Base-by-base conservation (phyloP, 2,888 invertebrate species). In the Chouioia cunea region DNA sequence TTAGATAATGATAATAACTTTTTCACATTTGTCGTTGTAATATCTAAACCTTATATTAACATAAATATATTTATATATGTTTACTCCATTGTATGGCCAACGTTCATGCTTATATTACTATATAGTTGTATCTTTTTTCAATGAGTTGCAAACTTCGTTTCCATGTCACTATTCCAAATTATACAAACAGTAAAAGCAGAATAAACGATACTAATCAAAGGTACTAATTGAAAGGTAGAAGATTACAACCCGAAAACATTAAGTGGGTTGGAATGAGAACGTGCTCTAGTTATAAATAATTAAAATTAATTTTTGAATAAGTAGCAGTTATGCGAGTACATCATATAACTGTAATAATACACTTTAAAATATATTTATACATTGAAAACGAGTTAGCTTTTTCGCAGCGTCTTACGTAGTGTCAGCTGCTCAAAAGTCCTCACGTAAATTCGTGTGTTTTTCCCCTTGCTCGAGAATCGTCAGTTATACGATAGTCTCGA, bases 61-160 rank as follows among this genome's bases (percentile, higher is more conserved):
- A 71, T 77, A 81, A 75, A 74, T 79, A 75, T 77, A 77, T 78
- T 70, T 75, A 76, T 76, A 77, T 79, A 74, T 76, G 70, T 76
- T 80, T 82, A 82, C 81, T 82, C 82, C 82, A 83, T 83, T 82
- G 82, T 83, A 85, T 83, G 84, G 84, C 83, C 83, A 84, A 85
- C 82, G 83, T 84, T 84, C 82, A 84, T 84, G 83, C 83, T 81
- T 80, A 79, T 77, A 81, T 77, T 78, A 77, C 78, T 69, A 76
- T 80, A 77, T 79, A 78, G 74, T 81, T 78, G 73, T 76, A 76
- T 73, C 66, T 70, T 69, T n/a, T 62, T 65, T 58, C 65, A 52
- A 74, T 73, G 67, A 75, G 75, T 77, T 77, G 78, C 73, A 79
- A 79, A 77, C 77, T 67, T 77, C 46, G 47, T 58, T 65, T 69